Base-by-base conservation (phyloP, 53 echinoderm and acorn worm species). In the Paracentrotus lividus region DNA sequence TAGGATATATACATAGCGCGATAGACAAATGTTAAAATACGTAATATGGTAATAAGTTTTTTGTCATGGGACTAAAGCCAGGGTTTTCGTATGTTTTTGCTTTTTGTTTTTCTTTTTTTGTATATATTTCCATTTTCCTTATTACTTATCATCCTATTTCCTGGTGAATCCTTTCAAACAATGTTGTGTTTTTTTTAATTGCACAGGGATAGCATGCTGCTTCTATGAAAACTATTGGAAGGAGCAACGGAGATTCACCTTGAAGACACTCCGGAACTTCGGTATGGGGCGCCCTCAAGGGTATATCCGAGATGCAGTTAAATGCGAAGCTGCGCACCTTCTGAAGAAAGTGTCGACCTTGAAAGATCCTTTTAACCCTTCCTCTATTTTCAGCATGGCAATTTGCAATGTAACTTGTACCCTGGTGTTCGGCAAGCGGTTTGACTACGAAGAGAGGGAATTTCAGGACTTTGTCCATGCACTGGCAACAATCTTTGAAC, bases 171-270 rank as follows among this genome's bases (percentile, higher is more conserved):
- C n/a, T n/a, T n/a, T n/a, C n/a, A n/a, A n/a, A n/a, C n/a, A n/a
- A n/a, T 20, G 14, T 57, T 57, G 27, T 67, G 32, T 29, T 14
- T 67, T 67, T 7, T 33, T 67, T 13, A 7, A 36, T 34, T 38
- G 13, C 54, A 2, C 86, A 88, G 88, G 88, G 3, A 54, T 95
- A 36, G 95, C 75, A 9, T 56, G 68, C 15, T 59, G 87, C 14
- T 64, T 38, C 21, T 72, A 77, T 32, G 54, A 95, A 10, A 85
- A 76, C 67, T 16, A 93, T 64, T 95, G 93, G 94, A 95, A 92
- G 67, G 94, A 95, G 31, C 86, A 93, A 14, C 86, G 95, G 2
- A 85, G 91, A 26, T 95, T 95, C 40, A 47, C 92, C 31, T 86
- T 95, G 16, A 49, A 38, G 21, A 69, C 88, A 24, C 65, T 95